These are phyloP conservation scores for silkworm (Bombyx mori) DNA, from an alignment of 1,140 invertebrate species.

Conservation along the genomic window DNA sequence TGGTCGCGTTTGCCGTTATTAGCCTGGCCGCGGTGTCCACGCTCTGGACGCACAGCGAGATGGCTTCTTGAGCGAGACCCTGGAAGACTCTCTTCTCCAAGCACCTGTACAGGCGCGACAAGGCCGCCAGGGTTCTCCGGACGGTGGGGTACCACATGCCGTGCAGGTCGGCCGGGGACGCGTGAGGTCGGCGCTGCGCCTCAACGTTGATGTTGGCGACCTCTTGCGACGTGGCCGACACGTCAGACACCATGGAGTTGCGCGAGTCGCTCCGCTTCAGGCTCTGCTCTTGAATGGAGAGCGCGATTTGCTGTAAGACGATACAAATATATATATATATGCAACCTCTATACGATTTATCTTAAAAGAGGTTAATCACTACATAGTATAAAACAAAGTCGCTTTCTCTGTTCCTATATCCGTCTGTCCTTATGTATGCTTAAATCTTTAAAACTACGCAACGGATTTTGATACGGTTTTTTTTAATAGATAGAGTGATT, in stretches of 20 bases:
- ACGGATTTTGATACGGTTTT: no score
- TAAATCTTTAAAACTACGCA: no score
- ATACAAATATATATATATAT: background rate
- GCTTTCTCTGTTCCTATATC: no score
- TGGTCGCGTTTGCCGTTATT: slow-evolving; percentile 77
- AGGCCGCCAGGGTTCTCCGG: slow-evolving; percentile 91
- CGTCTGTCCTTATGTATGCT: no score
- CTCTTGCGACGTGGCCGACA: slow-evolving; percentile 76
- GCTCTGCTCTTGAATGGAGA: slow-evolving; percentile 77
- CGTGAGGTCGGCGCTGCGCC: slow-evolving; percentile 50
- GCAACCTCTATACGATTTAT: no score
- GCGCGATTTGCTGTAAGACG: slow-evolving; percentile 77
- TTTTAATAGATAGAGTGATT: no score
- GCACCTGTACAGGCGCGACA: slow-evolving; percentile 95
- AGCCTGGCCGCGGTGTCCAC: slow-evolving; percentile 82
- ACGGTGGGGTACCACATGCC: slow-evolving; percentile 99
- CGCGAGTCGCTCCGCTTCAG: slow-evolving; percentile 77
- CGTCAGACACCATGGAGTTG: slow-evolving; percentile 76
- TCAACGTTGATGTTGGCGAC: slow-evolving; percentile 73
- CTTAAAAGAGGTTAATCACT: no score
- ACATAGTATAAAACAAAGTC: no score
- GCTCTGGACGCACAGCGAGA: slow-evolving; percentile 92
- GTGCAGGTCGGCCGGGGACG: slow-evolving; percentile 95
- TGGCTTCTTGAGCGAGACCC: slow-evolving; percentile 94
- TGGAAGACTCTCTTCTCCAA: slow-evolving; percentile 96